A percentile compares a stretch with the other conserved stretches of the same genome.
These are phyloP conservation scores for Heliangelus exortis DNA, from an alignment of 2,797 vertebrate genomes.

Conservation along the genomic window DNA sequence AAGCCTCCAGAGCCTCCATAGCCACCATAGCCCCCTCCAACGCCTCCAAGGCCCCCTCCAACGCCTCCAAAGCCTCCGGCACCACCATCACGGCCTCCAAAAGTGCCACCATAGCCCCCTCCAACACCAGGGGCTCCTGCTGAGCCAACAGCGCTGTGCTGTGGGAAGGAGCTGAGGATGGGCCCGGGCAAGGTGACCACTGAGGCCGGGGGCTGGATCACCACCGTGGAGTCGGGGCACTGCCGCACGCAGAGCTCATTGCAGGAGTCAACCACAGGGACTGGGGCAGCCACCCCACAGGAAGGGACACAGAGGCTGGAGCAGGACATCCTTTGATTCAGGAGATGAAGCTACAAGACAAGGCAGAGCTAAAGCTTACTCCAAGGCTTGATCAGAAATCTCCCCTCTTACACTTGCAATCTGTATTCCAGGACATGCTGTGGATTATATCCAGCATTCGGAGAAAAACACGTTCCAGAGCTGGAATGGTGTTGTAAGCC, in stretches of 20 bases:
- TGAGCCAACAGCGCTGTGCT: neutral
- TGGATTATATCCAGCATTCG: accelerated
- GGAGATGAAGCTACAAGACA: neutral
- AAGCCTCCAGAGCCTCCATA: too few relatives aligned
- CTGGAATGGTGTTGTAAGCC: too few relatives aligned
- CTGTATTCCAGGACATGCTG: accelerated
- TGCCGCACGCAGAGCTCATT: neutral
- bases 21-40: accelerated
- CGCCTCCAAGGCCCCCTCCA: neutral
- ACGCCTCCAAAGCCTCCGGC: too few relatives aligned
- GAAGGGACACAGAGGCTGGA: neutral
- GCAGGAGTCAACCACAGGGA: too few relatives aligned
- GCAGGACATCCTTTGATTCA: neutral
- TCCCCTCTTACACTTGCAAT: accelerated
- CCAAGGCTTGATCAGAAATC: neutral
- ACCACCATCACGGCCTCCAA: neutral
- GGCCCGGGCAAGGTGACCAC: neutral
- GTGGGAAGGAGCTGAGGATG: neutral
- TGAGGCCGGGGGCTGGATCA: neutral
- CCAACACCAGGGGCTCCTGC: neutral
- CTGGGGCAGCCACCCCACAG: too few relatives aligned
- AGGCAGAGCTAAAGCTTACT: neutral
- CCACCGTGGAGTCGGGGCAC: neutral
- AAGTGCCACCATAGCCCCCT: neutral
- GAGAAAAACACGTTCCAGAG: accelerated